phyloP scores from a whole-genome alignment of 2,113 vertebrate species.

The Heliornis fulica region DNA sequence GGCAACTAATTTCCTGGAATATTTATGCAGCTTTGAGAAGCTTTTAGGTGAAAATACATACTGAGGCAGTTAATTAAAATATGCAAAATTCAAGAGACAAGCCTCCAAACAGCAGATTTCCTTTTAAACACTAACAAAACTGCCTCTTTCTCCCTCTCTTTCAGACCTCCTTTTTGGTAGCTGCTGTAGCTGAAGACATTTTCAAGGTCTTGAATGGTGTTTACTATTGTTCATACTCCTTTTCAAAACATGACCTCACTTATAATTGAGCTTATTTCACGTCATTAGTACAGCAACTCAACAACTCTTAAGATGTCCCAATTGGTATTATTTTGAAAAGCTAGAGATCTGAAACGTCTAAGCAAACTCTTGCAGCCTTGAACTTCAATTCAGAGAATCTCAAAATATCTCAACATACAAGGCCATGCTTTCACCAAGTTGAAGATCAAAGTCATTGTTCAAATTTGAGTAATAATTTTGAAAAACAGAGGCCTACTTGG shows the following conservation, averaged over 20 bases:
- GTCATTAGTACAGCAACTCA: constrained; percentile 61
- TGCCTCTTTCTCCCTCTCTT: neutral
- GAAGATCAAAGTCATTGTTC: constrained; percentile 40
- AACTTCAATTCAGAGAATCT: constrained; percentile 41
- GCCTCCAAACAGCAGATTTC: neutral
- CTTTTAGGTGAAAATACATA: neutral
- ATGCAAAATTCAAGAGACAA: neutral
- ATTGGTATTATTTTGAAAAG: constrained; percentile 49
- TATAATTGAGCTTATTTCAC: constrained; percentile 59
- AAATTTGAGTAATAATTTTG: constrained; percentile 14
- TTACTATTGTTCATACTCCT: constrained; percentile 47
- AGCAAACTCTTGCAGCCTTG: constrained; percentile 1
- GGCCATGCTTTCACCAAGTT: constrained; percentile 22
- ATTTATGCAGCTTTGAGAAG: neutral
- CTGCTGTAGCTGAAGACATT: constrained; percentile 20
- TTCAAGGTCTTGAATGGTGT: constrained; percentile 50
- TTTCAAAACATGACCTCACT: constrained; percentile 58
- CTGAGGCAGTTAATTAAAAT: neutral
- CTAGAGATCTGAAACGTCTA: constrained; percentile 9
- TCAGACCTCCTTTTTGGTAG: constrained; percentile 10
- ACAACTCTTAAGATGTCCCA: constrained; percentile 46
- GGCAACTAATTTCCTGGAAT: neutral
- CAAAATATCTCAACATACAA: constrained; percentile 30
- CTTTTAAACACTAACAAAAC: neutral
- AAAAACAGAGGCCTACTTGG: constrained; percentile 9